These are phyloP conservation scores for Emydocephalus ijimae DNA, from an alignment of 2,113 vertebrate genomes.

Conservation along the genomic window DNA sequence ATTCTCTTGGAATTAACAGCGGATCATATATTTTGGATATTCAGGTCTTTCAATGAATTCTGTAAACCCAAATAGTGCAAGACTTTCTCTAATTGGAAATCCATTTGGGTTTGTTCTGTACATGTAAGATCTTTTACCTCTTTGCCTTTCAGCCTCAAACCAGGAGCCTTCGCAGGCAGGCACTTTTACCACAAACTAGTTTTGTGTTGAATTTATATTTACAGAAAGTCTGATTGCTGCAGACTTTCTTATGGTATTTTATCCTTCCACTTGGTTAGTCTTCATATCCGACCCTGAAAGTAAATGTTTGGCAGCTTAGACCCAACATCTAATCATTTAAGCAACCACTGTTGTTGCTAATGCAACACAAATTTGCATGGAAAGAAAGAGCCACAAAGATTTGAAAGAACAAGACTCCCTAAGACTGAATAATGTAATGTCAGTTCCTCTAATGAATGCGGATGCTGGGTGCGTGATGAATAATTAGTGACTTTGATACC, in stretches of 20 bases:
- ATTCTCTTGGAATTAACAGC: background rate
- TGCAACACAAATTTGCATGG: constrained; percentile 24
- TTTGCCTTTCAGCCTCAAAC: too few relatives aligned
- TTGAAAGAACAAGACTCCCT: constrained; percentile 43
- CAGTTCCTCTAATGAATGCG: constrained; percentile 52
- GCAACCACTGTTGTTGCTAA: constrained; percentile 1
- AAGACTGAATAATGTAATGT: constrained; percentile 29
- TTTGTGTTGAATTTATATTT: too few relatives aligned
- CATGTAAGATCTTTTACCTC: background rate
- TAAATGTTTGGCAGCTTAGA: background rate
- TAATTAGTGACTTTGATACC: constrained; percentile 68
- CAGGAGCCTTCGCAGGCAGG: too few relatives aligned
- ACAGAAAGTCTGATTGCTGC: rapidly evolving
- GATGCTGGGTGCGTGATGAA: constrained; percentile 34
- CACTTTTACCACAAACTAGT: too few relatives aligned
- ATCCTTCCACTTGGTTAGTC: rapidly evolving
- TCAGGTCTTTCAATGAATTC: background rate
- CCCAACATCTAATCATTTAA: background rate
- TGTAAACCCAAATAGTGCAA: background rate
- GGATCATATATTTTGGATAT: background rate
- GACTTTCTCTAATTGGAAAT: background rate
- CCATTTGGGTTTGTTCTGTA: background rate
- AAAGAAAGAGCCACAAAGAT: constrained; percentile 39
- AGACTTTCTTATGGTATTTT: background rate
- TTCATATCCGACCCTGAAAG: background rate